Evolutionary conservation across 1,140 invertebrate species (phyloP).

Genomic region (Lasioglossum baleicum): DNA sequence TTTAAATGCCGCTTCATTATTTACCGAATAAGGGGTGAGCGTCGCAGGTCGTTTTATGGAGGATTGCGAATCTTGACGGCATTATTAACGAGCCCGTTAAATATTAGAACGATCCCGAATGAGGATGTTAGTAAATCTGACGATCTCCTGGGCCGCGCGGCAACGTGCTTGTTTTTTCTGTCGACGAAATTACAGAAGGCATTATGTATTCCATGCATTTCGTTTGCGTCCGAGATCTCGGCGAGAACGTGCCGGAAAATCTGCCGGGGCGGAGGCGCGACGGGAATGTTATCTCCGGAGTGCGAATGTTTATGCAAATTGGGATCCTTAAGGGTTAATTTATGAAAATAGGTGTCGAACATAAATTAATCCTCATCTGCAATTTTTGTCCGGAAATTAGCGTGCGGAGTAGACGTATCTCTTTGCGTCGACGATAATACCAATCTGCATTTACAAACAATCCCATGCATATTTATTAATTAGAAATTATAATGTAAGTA

Average conservation of each 20-base stretch:
- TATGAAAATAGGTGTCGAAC: neutral
- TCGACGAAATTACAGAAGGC: neutral
- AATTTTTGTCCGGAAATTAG: neutral
- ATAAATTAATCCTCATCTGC: neutral
- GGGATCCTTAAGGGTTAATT: neutral
- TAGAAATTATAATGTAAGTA: too few species aligned
- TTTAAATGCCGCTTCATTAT: too few species aligned
- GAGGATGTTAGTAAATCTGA: neutral
- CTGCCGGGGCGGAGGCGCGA: neutral
- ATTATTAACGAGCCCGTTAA: neutral
- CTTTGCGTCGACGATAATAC: too few species aligned
- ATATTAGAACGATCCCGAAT: neutral
- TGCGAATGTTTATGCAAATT: conserved; percentile 6
- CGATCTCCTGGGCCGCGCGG: neutral
- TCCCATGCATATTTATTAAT: too few species aligned
- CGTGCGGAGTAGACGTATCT: too few species aligned
- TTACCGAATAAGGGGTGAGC: too few species aligned
- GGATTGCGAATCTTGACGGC: too few species aligned
- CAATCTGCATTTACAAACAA: too few species aligned
- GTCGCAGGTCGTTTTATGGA: too few species aligned
- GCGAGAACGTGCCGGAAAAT: neutral
- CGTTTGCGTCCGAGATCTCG: neutral
- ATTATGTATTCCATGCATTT: conserved; percentile 6
- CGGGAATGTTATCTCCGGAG: neutral
- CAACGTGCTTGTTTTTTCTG: neutral